Percentiles rank a stretch among this genome's conserved stretches.
Conservation (phyloP, 2,888 invertebrate genomes). For the Aleiodes leptofemur region DNA sequence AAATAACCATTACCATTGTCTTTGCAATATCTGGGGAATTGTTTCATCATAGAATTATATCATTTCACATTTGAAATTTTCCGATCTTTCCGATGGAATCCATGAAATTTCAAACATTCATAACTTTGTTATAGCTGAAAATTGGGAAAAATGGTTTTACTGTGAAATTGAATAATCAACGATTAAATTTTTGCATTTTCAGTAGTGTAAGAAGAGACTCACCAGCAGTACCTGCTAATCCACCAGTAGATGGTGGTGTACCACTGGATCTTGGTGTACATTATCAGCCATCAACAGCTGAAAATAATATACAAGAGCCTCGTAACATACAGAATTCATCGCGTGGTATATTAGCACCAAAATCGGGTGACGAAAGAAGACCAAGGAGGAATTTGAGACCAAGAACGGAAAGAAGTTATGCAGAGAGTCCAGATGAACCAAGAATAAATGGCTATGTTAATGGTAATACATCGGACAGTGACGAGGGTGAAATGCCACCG, state of each 20-base stretch:
- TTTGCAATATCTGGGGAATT: too few relatives aligned
- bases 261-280: conserved; percentile 71
- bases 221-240: conserved; percentile 60
- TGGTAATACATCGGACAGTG: conserved; percentile 73
- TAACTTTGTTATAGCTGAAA: too few relatives aligned
- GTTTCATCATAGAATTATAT: too few relatives aligned
- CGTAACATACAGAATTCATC: conserved; percentile 73
- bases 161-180: not conserved
- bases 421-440: conserved; percentile 86
- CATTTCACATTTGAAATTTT: too few relatives aligned
- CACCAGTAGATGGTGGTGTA: conserved; percentile 60
- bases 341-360: conserved; percentile 71
- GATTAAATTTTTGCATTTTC: conserved; percentile 50
- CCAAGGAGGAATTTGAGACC: conserved; percentile 86
- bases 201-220: conserved; percentile 71
- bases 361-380: conserved; percentile 73
- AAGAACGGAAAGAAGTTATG: conserved; percentile 90
- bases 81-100: too few relatives aligned
- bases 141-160: not conserved
- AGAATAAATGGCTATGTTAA: conserved; percentile 77
- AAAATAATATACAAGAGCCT: conserved; percentile 70
- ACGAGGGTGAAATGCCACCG: conserved; percentile 80
- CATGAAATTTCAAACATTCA: too few relatives aligned
- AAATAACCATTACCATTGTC: too few relatives aligned
- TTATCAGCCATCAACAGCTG: conserved; percentile 65